phyloP scores from a whole-genome alignment of 2,113 vertebrate species.

The Campylorhamphus procurvoides region DNA sequence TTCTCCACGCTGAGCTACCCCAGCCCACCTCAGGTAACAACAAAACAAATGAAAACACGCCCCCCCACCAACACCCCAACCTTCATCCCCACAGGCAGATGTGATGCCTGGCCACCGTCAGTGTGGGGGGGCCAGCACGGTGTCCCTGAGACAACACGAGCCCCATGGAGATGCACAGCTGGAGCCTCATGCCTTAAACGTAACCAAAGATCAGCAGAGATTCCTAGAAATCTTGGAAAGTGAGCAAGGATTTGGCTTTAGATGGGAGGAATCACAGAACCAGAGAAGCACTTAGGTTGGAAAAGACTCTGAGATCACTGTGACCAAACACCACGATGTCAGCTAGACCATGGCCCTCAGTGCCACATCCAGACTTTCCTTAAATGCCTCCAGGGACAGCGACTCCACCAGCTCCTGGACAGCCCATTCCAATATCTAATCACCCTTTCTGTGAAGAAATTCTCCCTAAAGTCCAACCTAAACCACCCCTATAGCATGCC shows the following conservation, averaged over 20 bases:
- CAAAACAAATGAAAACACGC: background rate
- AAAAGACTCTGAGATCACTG: background rate
- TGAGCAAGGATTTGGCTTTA: background rate
- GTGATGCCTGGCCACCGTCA: fast-evolving
- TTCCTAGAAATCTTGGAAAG: background rate
- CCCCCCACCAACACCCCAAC: background rate
- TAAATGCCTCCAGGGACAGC: background rate
- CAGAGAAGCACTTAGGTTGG: background rate
- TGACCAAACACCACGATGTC: background rate
- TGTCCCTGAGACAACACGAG: fast-evolving
- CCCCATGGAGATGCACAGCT: fast-evolving
- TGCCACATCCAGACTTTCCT: background rate
- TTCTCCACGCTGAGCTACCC: background rate
- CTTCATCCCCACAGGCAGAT: fast-evolving
- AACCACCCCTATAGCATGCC: background rate
- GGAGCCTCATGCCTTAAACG: fast-evolving
- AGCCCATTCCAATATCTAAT: background rate
- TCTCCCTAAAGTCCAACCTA: background rate
- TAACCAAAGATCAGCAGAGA: fast-evolving
- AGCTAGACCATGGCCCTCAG: background rate
- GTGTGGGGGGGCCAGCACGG: fast-evolving
- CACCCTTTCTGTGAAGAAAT: background rate
- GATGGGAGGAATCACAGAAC: background rate
- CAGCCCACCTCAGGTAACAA: background rate
- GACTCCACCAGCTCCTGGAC: background rate